A percentile compares a stretch with the other conserved stretches of the same genome.
Conservation (phyloP, 2,797 vertebrate genomes). For the Manis pentadactyla region DNA sequence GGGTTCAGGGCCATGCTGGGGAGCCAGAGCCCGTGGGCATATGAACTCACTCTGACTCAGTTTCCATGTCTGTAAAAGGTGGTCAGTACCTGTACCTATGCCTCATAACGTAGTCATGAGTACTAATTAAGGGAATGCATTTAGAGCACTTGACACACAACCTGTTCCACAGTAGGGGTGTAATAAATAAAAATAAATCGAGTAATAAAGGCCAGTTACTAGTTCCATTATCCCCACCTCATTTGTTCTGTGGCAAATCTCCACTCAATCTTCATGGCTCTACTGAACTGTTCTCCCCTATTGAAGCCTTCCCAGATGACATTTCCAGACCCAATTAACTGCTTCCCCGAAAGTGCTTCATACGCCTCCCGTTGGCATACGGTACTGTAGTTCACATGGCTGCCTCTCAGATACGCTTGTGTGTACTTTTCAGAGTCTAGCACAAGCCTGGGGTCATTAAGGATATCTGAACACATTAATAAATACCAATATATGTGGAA, state of each 20-base stretch:
- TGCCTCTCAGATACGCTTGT: not conserved
- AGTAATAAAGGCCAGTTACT: not conserved
- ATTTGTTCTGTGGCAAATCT: not conserved
- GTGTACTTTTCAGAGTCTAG: not conserved
- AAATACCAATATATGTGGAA: not conserved
- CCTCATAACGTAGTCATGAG: not conserved
- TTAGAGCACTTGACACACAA: not conserved
- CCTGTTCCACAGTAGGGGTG: not conserved
- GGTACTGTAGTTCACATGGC: accelerated
- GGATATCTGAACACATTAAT: not conserved
- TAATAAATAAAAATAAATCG: too few species aligned
- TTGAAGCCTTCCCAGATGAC: not conserved
- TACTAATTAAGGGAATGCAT: not conserved
- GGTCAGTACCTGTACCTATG: not conserved
- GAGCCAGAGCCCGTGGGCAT: not conserved
- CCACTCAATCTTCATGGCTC: not conserved
- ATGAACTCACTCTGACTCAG: not conserved
- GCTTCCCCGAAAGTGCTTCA: not conserved
- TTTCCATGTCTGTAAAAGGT: not conserved
- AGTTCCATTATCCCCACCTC: not conserved
- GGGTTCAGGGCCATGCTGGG: too few species aligned
- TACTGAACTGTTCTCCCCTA: too few species aligned
- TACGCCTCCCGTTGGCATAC: too few species aligned
- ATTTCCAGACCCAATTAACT: not conserved
- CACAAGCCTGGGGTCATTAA: not conserved